These are phyloP conservation scores for Tenthredo amoena DNA, from an alignment of 2,888 invertebrate species.

Conservation along the genomic window DNA sequence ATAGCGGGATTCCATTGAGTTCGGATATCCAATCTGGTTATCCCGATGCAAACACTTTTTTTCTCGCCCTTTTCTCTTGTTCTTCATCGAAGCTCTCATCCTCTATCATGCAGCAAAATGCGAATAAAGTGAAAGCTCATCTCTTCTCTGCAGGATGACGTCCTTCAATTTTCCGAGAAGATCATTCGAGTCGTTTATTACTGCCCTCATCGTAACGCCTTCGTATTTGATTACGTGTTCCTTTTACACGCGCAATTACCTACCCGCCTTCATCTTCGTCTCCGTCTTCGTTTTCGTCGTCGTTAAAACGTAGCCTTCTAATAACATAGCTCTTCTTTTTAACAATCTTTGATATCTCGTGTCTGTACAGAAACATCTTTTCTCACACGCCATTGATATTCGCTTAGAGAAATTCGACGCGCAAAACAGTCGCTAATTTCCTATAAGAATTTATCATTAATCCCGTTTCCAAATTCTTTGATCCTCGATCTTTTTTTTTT, in stretches of 20 bases:
- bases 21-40: background rate
- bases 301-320: constrained; percentile 2
- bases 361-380: background rate
- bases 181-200: constrained; percentile 47
- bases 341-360: background rate
- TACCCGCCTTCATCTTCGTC: background rate
- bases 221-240: constrained; percentile 42
- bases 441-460: background rate
- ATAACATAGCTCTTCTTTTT: background rate
- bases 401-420: background rate
- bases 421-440: background rate
- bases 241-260: constrained; percentile 45
- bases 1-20: background rate
- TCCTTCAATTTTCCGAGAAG: constrained; percentile 23
- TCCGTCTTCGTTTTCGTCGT: background rate
- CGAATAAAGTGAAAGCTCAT: constrained; percentile 8
- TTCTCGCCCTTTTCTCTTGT: background rate
- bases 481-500: too few relatives aligned
- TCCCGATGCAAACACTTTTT: background rate
- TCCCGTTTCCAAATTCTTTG: background rate
- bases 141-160: background rate
- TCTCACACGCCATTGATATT: background rate
- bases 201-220: constrained; percentile 19
- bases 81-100: background rate
- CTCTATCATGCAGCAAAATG: background rate